These are phyloP conservation scores for Cyaniris semiargus DNA, from an alignment of 2,888 invertebrate species.

Conservation along the genomic window DNA sequence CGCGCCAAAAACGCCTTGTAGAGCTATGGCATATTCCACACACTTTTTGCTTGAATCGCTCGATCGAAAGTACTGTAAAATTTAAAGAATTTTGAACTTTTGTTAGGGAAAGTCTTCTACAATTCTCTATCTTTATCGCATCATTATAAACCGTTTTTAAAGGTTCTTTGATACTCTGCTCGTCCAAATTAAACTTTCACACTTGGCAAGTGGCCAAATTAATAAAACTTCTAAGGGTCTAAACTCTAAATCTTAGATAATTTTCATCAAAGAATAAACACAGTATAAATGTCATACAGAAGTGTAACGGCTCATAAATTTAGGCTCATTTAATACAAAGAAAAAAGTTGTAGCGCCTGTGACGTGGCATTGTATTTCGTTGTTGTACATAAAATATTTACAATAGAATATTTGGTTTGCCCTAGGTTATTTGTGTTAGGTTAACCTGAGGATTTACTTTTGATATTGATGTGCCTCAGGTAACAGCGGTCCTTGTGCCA, in stretches of 20 bases:
- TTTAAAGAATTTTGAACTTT: too few relatives aligned
- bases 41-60: too few relatives aligned
- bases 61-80: too few relatives aligned
- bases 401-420: background rate
- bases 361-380: too few relatives aligned
- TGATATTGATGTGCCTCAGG: background rate
- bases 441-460: background rate
- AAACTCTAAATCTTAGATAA: background rate
- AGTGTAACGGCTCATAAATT: too few relatives aligned
- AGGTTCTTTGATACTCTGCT: background rate
- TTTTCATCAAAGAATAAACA: background rate
- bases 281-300: too few relatives aligned
- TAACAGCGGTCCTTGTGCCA: background rate
- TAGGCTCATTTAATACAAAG: too few relatives aligned
- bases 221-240: conserved; percentile 1
- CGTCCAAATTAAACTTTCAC: background rate
- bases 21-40: too few relatives aligned
- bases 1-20: too few relatives aligned
- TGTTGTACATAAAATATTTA: background rate
- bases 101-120: too few relatives aligned
- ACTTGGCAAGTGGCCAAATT: background rate
- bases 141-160: background rate
- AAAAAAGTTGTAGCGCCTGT: too few relatives aligned
- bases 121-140: background rate
- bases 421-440: background rate